These are phyloP conservation scores for Scytalopus superciliaris DNA, from an alignment of 2,113 vertebrate species.

Conservation along the genomic window DNA sequence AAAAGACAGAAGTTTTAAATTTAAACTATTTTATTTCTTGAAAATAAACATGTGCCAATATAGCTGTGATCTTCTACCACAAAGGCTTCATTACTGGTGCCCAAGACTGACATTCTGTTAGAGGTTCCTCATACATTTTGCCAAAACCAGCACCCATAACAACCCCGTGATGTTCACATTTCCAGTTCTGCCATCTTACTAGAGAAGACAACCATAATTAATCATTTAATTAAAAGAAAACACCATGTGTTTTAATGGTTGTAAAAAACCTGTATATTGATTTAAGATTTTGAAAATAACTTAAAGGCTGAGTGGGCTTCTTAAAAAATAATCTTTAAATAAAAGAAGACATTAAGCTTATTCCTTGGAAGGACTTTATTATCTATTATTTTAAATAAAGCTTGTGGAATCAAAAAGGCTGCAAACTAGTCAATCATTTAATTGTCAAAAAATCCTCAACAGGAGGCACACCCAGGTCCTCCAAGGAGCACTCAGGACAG, in stretches of 20 bases:
- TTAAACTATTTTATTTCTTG: background rate
- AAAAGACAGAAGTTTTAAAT: background rate
- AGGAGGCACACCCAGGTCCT: background rate
- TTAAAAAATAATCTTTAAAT: background rate
- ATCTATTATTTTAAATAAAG: background rate
- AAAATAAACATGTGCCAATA: background rate
- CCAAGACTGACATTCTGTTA: background rate
- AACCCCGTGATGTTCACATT: background rate
- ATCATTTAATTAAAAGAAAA: background rate
- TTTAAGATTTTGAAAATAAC: background rate
- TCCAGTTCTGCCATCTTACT: background rate
- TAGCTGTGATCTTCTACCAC: background rate
- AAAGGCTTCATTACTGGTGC: fast-evolving
- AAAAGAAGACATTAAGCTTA: background rate
- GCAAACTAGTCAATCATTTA: background rate
- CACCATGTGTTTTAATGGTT: background rate
- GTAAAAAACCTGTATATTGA: background rate
- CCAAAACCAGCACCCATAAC: background rate
- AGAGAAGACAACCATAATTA: background rate
- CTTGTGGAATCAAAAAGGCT: background rate
- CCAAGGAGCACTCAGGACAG: background rate
- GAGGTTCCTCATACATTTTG: background rate
- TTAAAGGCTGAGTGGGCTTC: background rate
- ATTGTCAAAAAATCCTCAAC: background rate
- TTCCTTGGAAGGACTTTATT: background rate